phyloP scores from a whole-genome alignment of 2,113 vertebrate genomes.

The Pipra filicauda region DNA sequence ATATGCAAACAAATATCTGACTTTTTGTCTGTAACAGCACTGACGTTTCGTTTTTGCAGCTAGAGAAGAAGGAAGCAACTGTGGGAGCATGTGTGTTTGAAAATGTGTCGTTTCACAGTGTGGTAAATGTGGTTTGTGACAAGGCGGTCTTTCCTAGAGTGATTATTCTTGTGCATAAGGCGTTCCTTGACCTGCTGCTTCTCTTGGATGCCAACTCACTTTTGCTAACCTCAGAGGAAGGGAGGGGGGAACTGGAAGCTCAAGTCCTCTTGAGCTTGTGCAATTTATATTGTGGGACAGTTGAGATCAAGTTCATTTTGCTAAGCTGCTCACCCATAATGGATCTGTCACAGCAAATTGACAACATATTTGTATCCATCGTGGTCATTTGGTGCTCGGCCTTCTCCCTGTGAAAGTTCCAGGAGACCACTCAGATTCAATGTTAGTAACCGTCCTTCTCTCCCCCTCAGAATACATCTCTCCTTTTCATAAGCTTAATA shows the following conservation, averaged over 20 bases:
- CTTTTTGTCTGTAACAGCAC: not conserved
- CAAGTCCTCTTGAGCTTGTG: not conserved
- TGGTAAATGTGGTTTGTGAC: not conserved
- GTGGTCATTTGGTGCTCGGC: not conserved
- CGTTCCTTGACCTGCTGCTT: not conserved
- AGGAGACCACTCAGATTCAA: not conserved
- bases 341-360: not conserved
- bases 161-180: not conserved
- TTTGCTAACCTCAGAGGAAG: not conserved
- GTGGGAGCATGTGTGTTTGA: not conserved
- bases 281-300: constrained; percentile 25
- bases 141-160: not conserved
- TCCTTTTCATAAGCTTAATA: not conserved
- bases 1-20: not conserved
- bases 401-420: not conserved
- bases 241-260: not conserved
- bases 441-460: not conserved
- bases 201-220: not conserved
- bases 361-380: constrained; percentile 32
- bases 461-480: not conserved
- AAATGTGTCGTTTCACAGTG: not conserved
- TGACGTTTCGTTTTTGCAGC: not conserved
- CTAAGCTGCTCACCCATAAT: constrained; percentile 40
- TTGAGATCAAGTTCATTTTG: constrained; percentile 19
- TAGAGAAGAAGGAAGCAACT: not conserved